Base-by-base conservation (phyloP, 2,888 invertebrate species). In the Lacanobia wlatinum region DNA sequence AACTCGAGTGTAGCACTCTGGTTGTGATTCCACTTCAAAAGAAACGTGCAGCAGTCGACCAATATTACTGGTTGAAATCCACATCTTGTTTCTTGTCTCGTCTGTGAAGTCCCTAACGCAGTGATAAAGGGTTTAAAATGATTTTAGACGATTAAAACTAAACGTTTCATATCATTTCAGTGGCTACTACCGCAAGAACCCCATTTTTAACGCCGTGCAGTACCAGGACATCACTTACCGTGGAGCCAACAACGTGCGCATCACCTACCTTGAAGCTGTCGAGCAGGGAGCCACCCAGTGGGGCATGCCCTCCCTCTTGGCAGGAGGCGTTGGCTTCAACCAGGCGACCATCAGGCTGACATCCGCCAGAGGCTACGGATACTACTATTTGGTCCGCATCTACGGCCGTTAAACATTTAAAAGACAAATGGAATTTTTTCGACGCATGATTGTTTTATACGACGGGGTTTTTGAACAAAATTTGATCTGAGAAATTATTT, bases 271-370 rank as follows among this genome's bases (percentile, higher is more conserved):
- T 3, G 89, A 86, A 10, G 95, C 92, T 0, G 78, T 74, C 0
- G 94, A 95, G 80, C 85, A 93, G 0, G 95, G 95, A 0, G 84
- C 83, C 53, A 89, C 92, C 0, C 94, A 95, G 82, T 92, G 86
- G 69, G 93, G 90, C 0, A 80, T 77, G 0, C 90, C 91, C 0
- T 91, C 88, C 82, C 78, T 95, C 14, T 50, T 89, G 0, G 80
- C 28, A 0, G 92, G 92, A 4, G 94, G 95, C 0, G 50, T 93
- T 0, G 90, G 91, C 0, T 76, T 80, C 34, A 91, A 85, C 70
- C 91, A 92, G 14, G 92, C 90, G 0, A 93, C 93, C 0, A 72
- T 95, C 3, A 84, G 94, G n/a, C 87, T 92, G 6, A 90, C 92
- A n/a, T 90, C 93, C 0, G 85, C 88, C 0, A 86, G 89, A 5